Conservation (phyloP, 2,888 invertebrate species). For the Caenorhabditis macrosperma region DNA sequence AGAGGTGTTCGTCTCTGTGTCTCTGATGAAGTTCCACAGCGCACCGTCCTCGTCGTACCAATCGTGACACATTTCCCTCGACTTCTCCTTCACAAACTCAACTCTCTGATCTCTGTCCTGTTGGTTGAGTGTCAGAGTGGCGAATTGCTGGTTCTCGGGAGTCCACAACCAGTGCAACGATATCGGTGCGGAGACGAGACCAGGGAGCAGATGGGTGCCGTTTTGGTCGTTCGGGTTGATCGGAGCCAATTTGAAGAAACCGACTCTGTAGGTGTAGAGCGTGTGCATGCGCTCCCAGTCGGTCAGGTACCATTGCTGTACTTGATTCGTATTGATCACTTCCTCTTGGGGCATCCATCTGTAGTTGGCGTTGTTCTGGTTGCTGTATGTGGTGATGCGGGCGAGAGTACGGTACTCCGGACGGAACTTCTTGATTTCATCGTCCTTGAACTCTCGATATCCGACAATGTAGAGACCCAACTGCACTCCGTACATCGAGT, state of each 20-base stretch:
- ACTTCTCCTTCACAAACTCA: constrained; percentile 75
- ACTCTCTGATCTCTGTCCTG: constrained; percentile 61
- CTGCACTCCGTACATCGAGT: constrained; percentile 77
- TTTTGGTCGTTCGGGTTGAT: constrained; percentile 75
- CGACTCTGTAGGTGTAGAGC: constrained; percentile 78
- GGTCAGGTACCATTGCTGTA: constrained; percentile 77
- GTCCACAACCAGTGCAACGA: constrained; percentile 80
- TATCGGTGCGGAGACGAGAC: constrained; percentile 79
- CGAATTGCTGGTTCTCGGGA: constrained; percentile 69
- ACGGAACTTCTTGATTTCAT: constrained; percentile 79
- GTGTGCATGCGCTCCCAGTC: constrained; percentile 79
- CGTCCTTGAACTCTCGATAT: constrained; percentile 75
- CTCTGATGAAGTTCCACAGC: constrained; percentile 78
- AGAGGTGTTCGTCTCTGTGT: constrained; percentile 80
- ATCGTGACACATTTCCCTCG: constrained; percentile 79
- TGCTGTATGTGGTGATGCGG: constrained; percentile 75
- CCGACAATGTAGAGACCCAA: constrained; percentile 79
- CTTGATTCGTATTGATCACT: constrained; percentile 77
- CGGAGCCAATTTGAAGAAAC: constrained; percentile 79
- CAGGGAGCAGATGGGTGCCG: constrained; percentile 73
- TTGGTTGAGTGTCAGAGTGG: constrained; percentile 68
- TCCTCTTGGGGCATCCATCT: constrained; percentile 78
- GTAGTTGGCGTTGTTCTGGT: constrained; percentile 76
- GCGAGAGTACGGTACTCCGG: constrained; percentile 79
- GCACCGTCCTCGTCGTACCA: constrained; percentile 80